Base-by-base conservation (phyloP, 2,797 vertebrate genomes). In the Garrulus glandarius region DNA sequence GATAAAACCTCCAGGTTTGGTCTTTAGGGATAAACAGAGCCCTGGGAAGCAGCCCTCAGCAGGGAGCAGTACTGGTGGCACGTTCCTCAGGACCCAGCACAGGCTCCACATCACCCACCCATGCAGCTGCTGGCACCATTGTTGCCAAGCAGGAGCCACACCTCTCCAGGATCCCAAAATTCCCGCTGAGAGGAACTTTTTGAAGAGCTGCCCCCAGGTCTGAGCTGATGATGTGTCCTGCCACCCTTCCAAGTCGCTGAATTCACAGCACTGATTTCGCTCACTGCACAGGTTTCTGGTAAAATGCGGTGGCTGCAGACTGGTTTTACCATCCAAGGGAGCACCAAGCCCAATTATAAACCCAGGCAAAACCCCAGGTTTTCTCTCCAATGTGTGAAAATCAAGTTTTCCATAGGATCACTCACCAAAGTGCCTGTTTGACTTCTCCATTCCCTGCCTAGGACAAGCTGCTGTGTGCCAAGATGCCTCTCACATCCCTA, bases 251-350 rank as follows among this genome's bases (percentile, higher is more conserved):
- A 0, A 32, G 71, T 46, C 6, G 1, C 80, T 22, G 53, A 46
- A 78, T 41, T 41, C 57, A 11, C 0, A 0, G 70, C 23, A 18
- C n/a, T 1, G 9, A 8, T 47, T 71, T n/a, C 0, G 0, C 43
- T 71, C n/a, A 2, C 61, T 72, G 18, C 37, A 21, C 0, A 0
- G 26, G 18, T 26, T 81, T 65, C 79, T 60, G 36, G 3, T 27
- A 21, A 57, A 83, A 36, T 13, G 44, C 81, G 49, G 20, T 22
- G 47, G 34, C 71, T 77, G 20, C 79, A 78, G 46, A 5, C 11
- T 24, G 27, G 13, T 61, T 68, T 59, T 56, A 59, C 29, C 7
- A 2, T 30, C 47, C 72, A 21, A 49, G 64, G 30, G 52, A 89
- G 50, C 46, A 67, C 41, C 56, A n/a, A 68, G 6, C n/a, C 29